A percentile compares a stretch with the other conserved stretches of the same genome.
Evolutionary conservation across 2,888 invertebrate species (phyloP).

Genomic region (Zonitis immaculata): DNA sequence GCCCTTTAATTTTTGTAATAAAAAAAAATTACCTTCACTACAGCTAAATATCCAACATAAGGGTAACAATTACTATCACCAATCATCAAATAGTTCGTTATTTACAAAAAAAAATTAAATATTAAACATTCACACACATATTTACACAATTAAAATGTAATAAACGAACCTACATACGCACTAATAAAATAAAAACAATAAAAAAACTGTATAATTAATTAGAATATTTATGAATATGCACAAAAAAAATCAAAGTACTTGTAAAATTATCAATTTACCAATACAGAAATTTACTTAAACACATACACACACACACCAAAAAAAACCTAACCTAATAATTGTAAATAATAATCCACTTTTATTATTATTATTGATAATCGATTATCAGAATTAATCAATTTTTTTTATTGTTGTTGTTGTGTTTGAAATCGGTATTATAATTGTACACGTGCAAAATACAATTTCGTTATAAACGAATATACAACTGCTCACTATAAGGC

Average conservation of each 20-base stretch:
- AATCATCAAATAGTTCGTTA: not conserved
- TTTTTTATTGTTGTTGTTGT: not conserved
- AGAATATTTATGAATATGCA: too few species aligned
- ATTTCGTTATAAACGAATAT: constrained; percentile 22
- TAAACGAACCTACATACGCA: not conserved
- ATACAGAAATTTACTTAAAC: too few species aligned
- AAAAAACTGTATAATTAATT: too few species aligned
- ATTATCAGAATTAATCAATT: not conserved
- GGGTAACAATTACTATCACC: not conserved
- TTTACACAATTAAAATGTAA: not conserved
- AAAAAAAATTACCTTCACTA: not conserved
- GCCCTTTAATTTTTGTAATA: not conserved
- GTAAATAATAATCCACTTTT: too few species aligned
- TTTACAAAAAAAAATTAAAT: not conserved
- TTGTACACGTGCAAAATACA: constrained; percentile 27
- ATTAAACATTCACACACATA: not conserved
- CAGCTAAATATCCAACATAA: not conserved
- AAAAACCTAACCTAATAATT: too few species aligned
- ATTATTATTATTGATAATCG: too few species aligned
- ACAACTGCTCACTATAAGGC: constrained; percentile 30
- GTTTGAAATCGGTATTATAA: not conserved
- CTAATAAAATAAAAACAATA: not conserved
- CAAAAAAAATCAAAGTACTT: too few species aligned
- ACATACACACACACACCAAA: too few species aligned
- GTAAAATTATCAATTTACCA: too few species aligned